Percentiles rank a stretch among this genome's conserved stretches.
Evolutionary conservation across 2,888 invertebrate genomes (phyloP).

Genomic region (Erebia palarica): DNA sequence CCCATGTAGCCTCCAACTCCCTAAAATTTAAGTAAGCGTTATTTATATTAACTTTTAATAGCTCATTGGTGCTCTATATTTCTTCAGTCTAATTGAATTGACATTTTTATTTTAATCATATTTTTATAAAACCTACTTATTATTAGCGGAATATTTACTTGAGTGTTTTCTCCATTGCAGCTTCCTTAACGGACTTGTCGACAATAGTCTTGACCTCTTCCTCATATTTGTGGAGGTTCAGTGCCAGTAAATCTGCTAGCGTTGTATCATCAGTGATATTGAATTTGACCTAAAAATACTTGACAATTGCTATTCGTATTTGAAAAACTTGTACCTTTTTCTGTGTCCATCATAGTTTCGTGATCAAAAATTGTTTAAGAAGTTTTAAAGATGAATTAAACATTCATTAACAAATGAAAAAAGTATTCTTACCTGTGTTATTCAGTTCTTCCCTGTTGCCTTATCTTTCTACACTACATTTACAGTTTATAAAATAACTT

Average conservation of each 20-base stretch:
- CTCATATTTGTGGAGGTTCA: conserved; percentile 95
- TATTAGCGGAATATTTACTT: conserved; percentile 58
- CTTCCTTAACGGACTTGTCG: conserved; percentile 97
- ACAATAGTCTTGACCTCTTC: conserved; percentile 98
- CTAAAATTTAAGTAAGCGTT: conserved; percentile 51
- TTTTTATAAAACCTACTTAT: background rate
- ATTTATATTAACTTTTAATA: background rate
- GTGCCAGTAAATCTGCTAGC: conserved; percentile 91
- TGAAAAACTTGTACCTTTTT: background rate
- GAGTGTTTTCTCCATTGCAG: conserved; percentile 97
- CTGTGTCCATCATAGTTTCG: background rate
- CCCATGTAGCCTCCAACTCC: conserved; percentile 93
- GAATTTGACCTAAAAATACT: conserved; percentile 85
- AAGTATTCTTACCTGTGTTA: conserved; percentile 3
- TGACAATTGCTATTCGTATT: background rate
- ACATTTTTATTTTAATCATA: background rate
- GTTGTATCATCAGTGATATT: conserved; percentile 93
- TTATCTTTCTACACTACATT: background rate
- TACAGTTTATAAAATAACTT: background rate
- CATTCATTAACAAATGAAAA: background rate
- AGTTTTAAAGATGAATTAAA: background rate
- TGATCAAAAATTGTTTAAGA: background rate
- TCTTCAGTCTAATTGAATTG: background rate
- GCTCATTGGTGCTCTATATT: background rate
- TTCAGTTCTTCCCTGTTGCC: background rate